These are phyloP conservation scores for Pogonophryne albipinna DNA, from an alignment of 2,797 vertebrate species.

Conservation along the genomic window DNA sequence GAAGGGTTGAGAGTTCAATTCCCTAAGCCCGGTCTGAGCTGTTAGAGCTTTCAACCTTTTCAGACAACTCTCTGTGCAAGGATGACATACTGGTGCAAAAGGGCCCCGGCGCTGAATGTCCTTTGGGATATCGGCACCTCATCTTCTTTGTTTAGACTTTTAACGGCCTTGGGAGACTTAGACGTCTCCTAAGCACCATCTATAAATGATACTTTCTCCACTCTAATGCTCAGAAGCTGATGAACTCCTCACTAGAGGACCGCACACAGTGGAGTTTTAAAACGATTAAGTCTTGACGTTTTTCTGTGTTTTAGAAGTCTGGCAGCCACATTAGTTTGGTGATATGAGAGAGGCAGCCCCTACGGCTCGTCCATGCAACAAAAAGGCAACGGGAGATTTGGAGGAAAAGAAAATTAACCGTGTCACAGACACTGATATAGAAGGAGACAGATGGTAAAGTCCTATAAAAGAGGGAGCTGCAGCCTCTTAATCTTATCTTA, in stretches of 20 bases:
- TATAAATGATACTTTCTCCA: conserved; percentile 62
- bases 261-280: conserved; percentile 33
- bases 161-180: conserved; percentile 51
- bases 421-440: conserved; percentile 23
- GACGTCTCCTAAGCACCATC: conserved; percentile 54
- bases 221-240: conserved; percentile 52
- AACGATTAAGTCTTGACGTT: conserved; percentile 24
- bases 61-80: conserved; percentile 49
- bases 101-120: conserved; percentile 18
- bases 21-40: conserved; percentile 60
- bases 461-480: conserved; percentile 54
- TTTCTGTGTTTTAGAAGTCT: conserved; percentile 36
- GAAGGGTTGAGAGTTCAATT: conserved; percentile 78
- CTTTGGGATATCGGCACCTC: conserved; percentile 55
- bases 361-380: conserved; percentile 1
- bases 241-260: conserved; percentile 39
- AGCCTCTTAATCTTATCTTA: conserved; percentile 65
- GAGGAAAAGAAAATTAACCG: conserved; percentile 22
- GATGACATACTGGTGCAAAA: conserved; percentile 51
- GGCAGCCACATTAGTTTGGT: conserved; percentile 32
- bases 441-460: conserved; percentile 58
- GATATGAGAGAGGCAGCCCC: conserved; percentile 33
- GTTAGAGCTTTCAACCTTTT: conserved; percentile 76
- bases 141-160: conserved; percentile 70
- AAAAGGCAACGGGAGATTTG: conserved; percentile 20